Evolutionary conservation across 2,888 invertebrate species (phyloP), one percentile per base, ranked within the genome.

Genomic region (Ceraclea dissimilis): DNA sequence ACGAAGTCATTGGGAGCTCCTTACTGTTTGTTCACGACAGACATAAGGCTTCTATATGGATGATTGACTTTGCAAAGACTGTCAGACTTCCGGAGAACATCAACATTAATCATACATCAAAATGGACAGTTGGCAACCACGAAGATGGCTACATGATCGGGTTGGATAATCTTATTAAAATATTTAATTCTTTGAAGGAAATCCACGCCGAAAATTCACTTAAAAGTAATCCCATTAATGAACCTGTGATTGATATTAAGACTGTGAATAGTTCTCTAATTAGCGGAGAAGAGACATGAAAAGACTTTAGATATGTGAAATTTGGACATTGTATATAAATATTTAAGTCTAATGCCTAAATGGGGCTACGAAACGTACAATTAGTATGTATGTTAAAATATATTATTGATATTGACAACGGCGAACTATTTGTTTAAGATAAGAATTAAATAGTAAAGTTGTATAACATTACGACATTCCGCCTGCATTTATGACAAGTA

Each of bases 61-160:
- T 98, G 78, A 98, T 98, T 63, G 97, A 98, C 74, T 98, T 98
- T 69, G 96, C 97, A 49, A 98, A 98, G 75, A 94, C 95, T 1
- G 82, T 93, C 48, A 82, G 85, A 13, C 79, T 96, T 34, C 91
- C 93, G 0, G 80, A 82, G 1, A 81, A 85, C 60, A 74, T 87
- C 59, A 76, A 71, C 39, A 90, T 94, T 57, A 82, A 85, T 66
- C 96, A 96, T 72, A 82, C 82, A 60, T 82, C 86, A 19, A 84
- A 85, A 52, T 96, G 96, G 96, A 86, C 86, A 68, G 93, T 94
- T 59, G 95, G 95, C 44, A 96, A 94, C 72, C 95, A 94, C 69
- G 96, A 96, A 76, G 96, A 96, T 68, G 96, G 96, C 60, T 96
- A 95, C 75, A 79, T 95, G 64, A 90, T 91, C 62, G 96, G 96